Evolutionary conservation across 2,888 invertebrate genomes (phyloP).

Genomic region (Hesperia comma): DNA sequence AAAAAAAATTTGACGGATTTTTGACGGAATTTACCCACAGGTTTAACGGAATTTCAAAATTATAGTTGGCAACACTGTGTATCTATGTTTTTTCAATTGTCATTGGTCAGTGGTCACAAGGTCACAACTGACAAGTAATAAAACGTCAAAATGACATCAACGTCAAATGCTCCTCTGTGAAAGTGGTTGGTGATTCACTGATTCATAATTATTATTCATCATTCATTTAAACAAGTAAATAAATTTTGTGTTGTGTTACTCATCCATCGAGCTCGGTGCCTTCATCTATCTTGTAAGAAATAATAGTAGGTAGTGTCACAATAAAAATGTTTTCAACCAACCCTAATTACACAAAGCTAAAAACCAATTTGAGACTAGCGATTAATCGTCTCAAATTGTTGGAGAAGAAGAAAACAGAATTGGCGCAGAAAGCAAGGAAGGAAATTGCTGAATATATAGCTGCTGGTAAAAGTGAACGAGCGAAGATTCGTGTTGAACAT

Average conservation of each 20-base stretch:
- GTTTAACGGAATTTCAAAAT: too few species aligned
- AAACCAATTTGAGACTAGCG: constrained; percentile 96
- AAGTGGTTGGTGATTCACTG: constrained; percentile 34
- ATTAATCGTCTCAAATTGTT: constrained; percentile 96
- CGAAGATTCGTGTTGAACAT: constrained; percentile 98
- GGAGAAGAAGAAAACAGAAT: constrained; percentile 98
- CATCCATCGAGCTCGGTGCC: not conserved
- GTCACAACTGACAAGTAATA: too few species aligned
- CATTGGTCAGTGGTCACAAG: too few species aligned
- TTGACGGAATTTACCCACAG: too few species aligned
- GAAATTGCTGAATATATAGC: constrained; percentile 98
- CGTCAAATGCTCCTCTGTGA: not conserved
- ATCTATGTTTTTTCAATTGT: too few species aligned
- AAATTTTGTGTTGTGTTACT: constrained; percentile 20
- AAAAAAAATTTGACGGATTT: too few species aligned
- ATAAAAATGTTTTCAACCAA: constrained; percentile 93
- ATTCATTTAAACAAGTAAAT: constrained; percentile 14
- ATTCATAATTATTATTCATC: constrained; percentile 20
- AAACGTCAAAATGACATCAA: too few species aligned
- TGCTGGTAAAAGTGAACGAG: constrained; percentile 93
- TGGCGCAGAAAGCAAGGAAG: constrained; percentile 96
- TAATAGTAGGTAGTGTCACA: constrained; percentile 35
- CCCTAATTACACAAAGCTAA: constrained; percentile 97
- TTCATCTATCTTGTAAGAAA: constrained; percentile 37
- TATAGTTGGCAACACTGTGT: too few species aligned